Evolutionary conservation across 2,113 vertebrate genomes (phyloP), one percentile per base, ranked within the genome.

Genomic region (Proteles cristata): DNA sequence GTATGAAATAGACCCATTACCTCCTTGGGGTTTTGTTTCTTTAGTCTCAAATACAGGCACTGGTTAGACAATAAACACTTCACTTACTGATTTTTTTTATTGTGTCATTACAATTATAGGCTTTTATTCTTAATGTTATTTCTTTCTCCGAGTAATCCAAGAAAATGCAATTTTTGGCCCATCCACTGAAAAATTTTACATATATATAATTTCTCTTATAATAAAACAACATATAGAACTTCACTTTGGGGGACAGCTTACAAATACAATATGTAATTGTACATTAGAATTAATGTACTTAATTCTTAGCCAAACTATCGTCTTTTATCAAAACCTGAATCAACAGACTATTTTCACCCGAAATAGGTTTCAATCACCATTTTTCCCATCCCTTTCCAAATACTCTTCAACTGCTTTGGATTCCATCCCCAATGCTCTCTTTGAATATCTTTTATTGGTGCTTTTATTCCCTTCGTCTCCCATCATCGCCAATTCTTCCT

Each of bases 401-500:
- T 17, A 11, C 35, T 90, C n/a, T 79, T 45, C 21, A 17, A 26
- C 2, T 81, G 76, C 65, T 88, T 84, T 86, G 55, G 93, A 9
- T 82, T 94, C 48, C 50, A 91, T 53, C 68, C 8, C 45, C 74
- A 93, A 71, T 85, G 71, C n/a, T 48, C 66, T 93, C 63, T 82
- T 83, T 31, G 26, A 95, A 88, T 25, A 48, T 90, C 92, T 74
- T 77, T 77, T 79, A 23, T 88, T 92, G 35, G 35, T 79, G 61
- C 11, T 94, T 97, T 97, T 69, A 66, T 63, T 63, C 26, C 61
- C 14, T 4, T 93, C 82, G 21, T 50, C 68, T 92, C 77, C 85
- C 45, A 95, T 83, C 80, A 53, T 53, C 94, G 95, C 85, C n/a
- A 77, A 87, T 96, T 55, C 91, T 93, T 93, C 28, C 74, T 86